Evolutionary conservation across 37 sponge, comb jelly and placozoan species (phyloP).

Genomic region (Beroe forskalii): DNA sequence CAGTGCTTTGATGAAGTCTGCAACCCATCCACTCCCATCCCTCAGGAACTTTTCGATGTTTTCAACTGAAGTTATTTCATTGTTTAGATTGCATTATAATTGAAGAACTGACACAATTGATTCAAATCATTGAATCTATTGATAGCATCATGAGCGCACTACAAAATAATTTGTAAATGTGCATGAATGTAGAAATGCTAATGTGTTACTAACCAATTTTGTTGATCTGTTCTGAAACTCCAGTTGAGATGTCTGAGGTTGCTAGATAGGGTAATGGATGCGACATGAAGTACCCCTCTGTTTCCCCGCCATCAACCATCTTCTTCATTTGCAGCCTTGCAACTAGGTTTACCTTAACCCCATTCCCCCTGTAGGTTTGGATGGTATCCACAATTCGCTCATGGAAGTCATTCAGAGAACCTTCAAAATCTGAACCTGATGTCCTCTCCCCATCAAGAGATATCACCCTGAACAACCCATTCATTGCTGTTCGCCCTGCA

Average conservation of each 20-base stretch:
- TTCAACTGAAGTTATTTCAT: neutral
- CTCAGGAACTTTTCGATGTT: neutral
- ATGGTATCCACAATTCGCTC: neutral
- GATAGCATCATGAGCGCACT: too few relatives aligned
- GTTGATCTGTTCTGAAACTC: too few relatives aligned
- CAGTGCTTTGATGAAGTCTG: too few relatives aligned
- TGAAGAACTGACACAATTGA: too few relatives aligned
- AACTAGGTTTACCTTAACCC: neutral
- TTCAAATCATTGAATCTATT: too few relatives aligned
- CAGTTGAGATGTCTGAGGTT: too few relatives aligned
- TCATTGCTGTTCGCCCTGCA: neutral
- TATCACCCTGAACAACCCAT: neutral
- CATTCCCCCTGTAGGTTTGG: neutral
- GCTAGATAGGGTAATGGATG: too few relatives aligned
- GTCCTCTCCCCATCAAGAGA: neutral
- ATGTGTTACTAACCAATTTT: too few relatives aligned
- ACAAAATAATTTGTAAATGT: too few relatives aligned
- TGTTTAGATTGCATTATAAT: too few relatives aligned
- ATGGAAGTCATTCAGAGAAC: neutral
- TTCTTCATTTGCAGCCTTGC: neutral
- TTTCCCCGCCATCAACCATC: neutral
- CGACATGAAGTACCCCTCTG: neutral
- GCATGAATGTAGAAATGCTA: too few relatives aligned
- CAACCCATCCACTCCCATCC: neutral
- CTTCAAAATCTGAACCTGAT: neutral